A percentile compares a stretch with the other conserved stretches of the same genome.
These are phyloP conservation scores for Otocyon megalotis DNA, from an alignment of 2,113 vertebrate genomes.

Conservation along the genomic window DNA sequence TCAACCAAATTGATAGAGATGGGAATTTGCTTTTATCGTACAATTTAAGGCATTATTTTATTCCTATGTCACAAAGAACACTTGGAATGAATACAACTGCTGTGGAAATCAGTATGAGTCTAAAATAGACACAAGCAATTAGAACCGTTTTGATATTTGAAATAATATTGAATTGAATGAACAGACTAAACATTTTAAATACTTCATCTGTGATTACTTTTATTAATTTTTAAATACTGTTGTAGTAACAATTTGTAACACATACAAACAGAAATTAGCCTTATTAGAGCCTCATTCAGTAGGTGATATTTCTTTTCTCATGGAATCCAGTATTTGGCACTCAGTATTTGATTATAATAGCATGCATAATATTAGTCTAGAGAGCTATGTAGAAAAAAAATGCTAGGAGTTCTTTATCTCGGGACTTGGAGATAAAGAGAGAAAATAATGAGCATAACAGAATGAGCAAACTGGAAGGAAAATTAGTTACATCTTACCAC, in stretches of 20 bases:
- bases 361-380: neutral
- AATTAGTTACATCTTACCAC: neutral
- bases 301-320: neutral
- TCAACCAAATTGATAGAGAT: neutral
- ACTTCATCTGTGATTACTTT: neutral
- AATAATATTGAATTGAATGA: neutral
- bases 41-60: neutral
- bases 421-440: neutral
- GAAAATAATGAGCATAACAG: neutral
- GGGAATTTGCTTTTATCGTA: neutral
- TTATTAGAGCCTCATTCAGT: neutral
- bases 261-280: neutral
- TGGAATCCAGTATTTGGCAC: neutral
- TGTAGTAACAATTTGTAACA: neutral
- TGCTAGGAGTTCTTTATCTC: neutral
- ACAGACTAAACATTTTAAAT: neutral
- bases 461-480: neutral
- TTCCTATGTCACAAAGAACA: neutral
- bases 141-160: neutral
- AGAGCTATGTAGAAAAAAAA: neutral
- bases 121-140: neutral
- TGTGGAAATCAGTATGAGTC: neutral
- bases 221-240: neutral
- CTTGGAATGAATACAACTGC: neutral
- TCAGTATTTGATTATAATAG: neutral